Evolutionary conservation across 2,797 vertebrate species (phyloP).

Genomic region (Pelodytes ibericus): DNA sequence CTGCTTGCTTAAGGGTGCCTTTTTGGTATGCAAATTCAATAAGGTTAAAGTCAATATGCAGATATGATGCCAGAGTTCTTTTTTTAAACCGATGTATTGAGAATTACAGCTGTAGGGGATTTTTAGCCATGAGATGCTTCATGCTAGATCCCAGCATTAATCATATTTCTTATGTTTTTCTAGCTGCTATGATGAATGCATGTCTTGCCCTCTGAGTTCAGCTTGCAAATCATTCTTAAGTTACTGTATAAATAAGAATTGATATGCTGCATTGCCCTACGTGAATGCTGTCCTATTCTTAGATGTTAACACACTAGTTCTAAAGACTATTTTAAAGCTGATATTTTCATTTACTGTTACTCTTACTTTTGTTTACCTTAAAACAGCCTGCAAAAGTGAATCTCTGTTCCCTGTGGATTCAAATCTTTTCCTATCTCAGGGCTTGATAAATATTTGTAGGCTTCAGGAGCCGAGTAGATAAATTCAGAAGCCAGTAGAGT

Average conservation of each 20-base stretch:
- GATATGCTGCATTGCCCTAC: neutral
- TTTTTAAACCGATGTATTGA: too few relatives aligned
- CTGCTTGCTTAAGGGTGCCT: too few relatives aligned
- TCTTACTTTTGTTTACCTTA: neutral
- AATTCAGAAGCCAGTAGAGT: too few relatives aligned
- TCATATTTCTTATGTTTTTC: neutral
- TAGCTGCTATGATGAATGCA: neutral
- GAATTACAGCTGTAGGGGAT: neutral
- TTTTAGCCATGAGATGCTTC: neutral
- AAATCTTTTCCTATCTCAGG: neutral
- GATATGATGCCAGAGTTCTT: too few relatives aligned
- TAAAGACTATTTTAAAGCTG: neutral
- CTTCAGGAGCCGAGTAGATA: too few relatives aligned
- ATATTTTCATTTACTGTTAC: neutral
- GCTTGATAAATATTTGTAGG: too few relatives aligned
- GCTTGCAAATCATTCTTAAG: neutral
- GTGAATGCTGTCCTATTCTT: conserved; percentile 15
- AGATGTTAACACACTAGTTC: neutral
- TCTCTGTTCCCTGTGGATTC: neutral
- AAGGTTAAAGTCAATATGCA: too few relatives aligned
- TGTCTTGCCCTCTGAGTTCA: neutral
- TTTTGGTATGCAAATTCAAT: too few relatives aligned
- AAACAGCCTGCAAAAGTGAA: neutral
- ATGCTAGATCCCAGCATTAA: neutral
- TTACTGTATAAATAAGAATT: conserved; percentile 19